phyloP scores from a whole-genome alignment of 2,113 vertebrate species.

The Perccottus glenii region DNA sequence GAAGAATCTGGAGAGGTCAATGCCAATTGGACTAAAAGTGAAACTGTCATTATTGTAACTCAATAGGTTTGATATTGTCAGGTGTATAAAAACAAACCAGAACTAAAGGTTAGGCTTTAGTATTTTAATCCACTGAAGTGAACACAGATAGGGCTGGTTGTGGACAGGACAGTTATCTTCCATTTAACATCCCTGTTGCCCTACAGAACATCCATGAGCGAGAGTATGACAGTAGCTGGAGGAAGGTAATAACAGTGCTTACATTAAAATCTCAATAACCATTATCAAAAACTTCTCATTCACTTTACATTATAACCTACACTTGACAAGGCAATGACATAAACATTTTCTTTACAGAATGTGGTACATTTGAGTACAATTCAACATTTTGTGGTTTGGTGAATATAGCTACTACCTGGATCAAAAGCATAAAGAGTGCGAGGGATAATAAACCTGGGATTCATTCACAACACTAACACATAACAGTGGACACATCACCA shows the following conservation, averaged over 20 bases:
- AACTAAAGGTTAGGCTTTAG: slow-evolving; percentile 42
- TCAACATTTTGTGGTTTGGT: slow-evolving; percentile 10
- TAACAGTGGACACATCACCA: slow-evolving; percentile 65
- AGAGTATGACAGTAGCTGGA: slow-evolving; percentile 67
- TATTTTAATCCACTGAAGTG: slow-evolving; percentile 76
- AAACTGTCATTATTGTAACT: too few species aligned
- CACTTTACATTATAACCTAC: slow-evolving; percentile 70
- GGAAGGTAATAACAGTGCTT: slow-evolving; percentile 62
- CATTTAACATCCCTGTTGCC: slow-evolving; percentile 47
- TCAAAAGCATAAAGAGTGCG: slow-evolving; percentile 15
- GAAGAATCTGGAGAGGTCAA: too few species aligned
- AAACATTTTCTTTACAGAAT: slow-evolving; percentile 33
- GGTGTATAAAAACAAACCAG: slow-evolving; percentile 2
- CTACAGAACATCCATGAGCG: slow-evolving; percentile 72
- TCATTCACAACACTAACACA: slow-evolving; percentile 73
- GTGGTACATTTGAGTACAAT: slow-evolving; percentile 3
- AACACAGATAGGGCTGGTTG: slow-evolving; percentile 73
- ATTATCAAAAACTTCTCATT: slow-evolving; percentile 59
- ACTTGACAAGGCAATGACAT: slow-evolving; percentile 63
- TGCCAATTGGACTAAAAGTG: too few species aligned
- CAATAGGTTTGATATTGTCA: neutral
- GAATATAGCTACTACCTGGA: slow-evolving; percentile 28
- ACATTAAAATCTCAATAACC: slow-evolving; percentile 60
- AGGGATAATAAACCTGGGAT: slow-evolving; percentile 43
- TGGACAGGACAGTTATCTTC: slow-evolving; percentile 58